Percentiles rank a stretch among this genome's conserved stretches.
Evolutionary conservation across 2,888 invertebrate species (phyloP).

Genomic region (Dermolepida albohirtum): DNA sequence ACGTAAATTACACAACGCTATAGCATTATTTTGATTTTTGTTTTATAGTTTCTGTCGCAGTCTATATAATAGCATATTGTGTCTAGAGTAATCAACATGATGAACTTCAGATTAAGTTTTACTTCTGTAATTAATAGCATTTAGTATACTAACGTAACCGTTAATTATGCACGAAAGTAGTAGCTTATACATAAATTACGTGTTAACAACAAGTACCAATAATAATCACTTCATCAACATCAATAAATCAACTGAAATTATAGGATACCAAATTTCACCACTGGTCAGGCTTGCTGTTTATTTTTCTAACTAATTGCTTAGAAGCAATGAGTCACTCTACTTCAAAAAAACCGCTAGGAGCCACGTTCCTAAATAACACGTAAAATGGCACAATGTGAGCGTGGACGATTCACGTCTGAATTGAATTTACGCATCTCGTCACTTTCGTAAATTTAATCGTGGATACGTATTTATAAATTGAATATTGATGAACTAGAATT

Average conservation of each 20-base stretch:
- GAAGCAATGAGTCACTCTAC: slow-evolving; percentile 5
- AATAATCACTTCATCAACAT: slow-evolving; percentile 26
- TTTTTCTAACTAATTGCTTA: slow-evolving; percentile 23
- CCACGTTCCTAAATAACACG: slow-evolving; percentile 2
- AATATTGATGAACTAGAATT: too few relatives aligned
- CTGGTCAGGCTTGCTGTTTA: background rate
- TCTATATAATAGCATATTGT: too few relatives aligned
- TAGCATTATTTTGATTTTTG: too few relatives aligned
- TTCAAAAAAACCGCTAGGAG: slow-evolving; percentile 1
- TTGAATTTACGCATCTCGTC: too few relatives aligned
- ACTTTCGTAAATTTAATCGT: too few relatives aligned
- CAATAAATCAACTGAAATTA: slow-evolving; percentile 6
- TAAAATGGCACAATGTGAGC: background rate
- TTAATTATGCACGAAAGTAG: slow-evolving; percentile 4
- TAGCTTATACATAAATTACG: slow-evolving; percentile 14
- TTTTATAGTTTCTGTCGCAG: too few relatives aligned
- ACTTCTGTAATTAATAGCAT: too few relatives aligned
- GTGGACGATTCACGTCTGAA: too few relatives aligned
- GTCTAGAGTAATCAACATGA: too few relatives aligned
- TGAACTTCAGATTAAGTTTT: too few relatives aligned
- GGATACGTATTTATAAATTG: too few relatives aligned
- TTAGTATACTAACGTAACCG: slow-evolving; percentile 2
- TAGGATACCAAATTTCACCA: slow-evolving; percentile 4
- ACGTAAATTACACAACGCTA: too few relatives aligned
- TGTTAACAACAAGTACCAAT: slow-evolving; percentile 11